Evolutionary conservation across 2,888 invertebrate genomes (phyloP).

Genomic region (Biston stratarius): DNA sequence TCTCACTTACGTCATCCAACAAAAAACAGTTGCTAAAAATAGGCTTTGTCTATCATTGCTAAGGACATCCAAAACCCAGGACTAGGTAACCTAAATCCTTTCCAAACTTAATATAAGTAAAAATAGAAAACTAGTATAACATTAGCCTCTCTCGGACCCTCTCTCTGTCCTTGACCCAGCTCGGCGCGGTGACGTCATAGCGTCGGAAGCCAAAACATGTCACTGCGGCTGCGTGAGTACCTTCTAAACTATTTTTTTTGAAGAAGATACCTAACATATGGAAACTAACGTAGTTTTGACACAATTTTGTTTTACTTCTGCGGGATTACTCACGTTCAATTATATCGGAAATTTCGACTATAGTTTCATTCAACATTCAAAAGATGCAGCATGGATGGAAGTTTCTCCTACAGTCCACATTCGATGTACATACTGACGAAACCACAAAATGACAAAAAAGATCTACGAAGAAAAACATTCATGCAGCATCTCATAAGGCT

Average conservation of each 20-base stretch:
- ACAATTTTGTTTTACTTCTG: too few species aligned
- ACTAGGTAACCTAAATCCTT: neutral
- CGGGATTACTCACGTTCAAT: too few species aligned
- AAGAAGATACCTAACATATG: neutral
- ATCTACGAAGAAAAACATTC: constrained; percentile 19
- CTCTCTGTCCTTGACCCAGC: constrained; percentile 54
- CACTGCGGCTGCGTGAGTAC: constrained; percentile 44
- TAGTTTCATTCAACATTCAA: too few species aligned
- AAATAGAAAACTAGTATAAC: neutral
- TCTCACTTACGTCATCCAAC: too few species aligned
- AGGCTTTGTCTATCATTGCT: too few species aligned
- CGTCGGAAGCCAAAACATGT: constrained; percentile 43
- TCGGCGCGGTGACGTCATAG: constrained; percentile 56
- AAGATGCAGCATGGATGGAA: too few species aligned
- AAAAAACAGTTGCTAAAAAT: too few species aligned
- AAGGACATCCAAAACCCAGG: too few species aligned
- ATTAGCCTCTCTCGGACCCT: constrained; percentile 19
- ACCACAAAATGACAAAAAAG: constrained; percentile 13
- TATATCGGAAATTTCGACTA: too few species aligned
- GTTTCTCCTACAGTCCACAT: too few species aligned
- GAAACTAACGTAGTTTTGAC: too few species aligned
- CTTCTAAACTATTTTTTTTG: constrained; percentile 16
- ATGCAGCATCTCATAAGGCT: constrained; percentile 37
- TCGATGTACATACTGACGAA: constrained; percentile 17
- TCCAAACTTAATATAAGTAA: neutral